Base-by-base conservation (phyloP, 92 coral and sea anemone genomes). In the Paramuricea clavata region DNA sequence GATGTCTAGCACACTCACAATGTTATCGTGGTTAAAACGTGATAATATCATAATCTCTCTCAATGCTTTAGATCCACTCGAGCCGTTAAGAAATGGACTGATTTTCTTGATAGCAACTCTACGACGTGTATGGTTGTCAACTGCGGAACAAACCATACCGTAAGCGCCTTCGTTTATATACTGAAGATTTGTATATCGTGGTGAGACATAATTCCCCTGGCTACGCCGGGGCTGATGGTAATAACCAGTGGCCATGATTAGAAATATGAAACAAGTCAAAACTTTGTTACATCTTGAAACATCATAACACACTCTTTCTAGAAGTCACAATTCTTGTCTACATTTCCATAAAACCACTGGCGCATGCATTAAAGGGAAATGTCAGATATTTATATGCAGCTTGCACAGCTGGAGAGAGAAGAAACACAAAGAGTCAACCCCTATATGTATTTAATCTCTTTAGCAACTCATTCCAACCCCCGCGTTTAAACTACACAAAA, bases 101-200 rank as follows among this genome's bases (percentile, higher is more conserved):
- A 79, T 61, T 30, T 79, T 79, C 39, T 79, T 79, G 36, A 79
- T 79, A 33, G 84, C 84, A 3, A 79, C 84, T 22, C 84, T 19
- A 56, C 35, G 50, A 35, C 84, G 84, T 61, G 49, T 59, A 60
- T 13, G 73, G 25, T 79, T 59, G 47, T 79, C 84, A 11, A 60
- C 34, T 19, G 84, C 84, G 27, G 84, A 79, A 42, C 84, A 79
- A 17, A 79, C 84, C 72, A 79, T 61, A 13, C 84, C 84, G 23
- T 79, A 79, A 34, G 84, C 73, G 6, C 84, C 84, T 79, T 79
- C 84, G 60, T 67, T 79, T 34, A 79, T 60, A n/a, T 79, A 79
- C 43, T 67, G 30, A 27, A 79, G 84, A 61, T 79, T 61, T 26
- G 84, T 34, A 39, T 79, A 79, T 5, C 84, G 72, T 52, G 84